Evolutionary conservation across 2,888 invertebrate species (phyloP), one percentile per base, ranked within the genome.

Genomic region (Gordius sp.): DNA sequence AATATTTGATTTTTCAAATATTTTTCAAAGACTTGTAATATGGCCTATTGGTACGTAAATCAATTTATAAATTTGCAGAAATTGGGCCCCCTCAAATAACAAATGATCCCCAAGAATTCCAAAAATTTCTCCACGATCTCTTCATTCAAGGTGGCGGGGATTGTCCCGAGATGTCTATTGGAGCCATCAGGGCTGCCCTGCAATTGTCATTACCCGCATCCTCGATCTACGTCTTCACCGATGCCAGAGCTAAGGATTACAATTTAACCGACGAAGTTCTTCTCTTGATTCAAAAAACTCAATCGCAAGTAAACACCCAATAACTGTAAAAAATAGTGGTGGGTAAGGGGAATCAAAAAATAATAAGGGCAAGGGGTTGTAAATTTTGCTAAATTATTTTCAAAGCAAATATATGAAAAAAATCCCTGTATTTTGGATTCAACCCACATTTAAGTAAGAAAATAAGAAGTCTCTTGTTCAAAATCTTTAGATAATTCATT

Each of bases 161-260:
- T 65, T 81, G 81, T 64, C 79, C 80, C 0, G 80, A 80, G 68
- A 78, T 75, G 72, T 75, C 78, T 0, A 66, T 79, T 2, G 72
- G 73, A 0, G 80, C 78, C n/a, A 75, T 79, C 41, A 73, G 74
- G 58, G 66, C 75, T 59, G 80, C 80, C 0, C 68, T 81, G 28
- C 74, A 76, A 62, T 73, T 74, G 8, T 76, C 78, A 41, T 69
- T 76, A 16, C 78, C 79, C 0, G 71, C 75, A 58, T 80, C 80
- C 0, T 78, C 75, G 65, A 71, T 80, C 41, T 81, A 79, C 63
- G 79, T 80, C 26, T 80, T 81, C 66, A 80, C 80, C 1, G 80
- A 81, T 64, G 80, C 80, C 1, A 73, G 78, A 1, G 76, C 80
- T 0, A 76, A 76, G 57, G 81, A 81, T 65, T 76, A 76, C 62